Conservation (phyloP, 2,888 invertebrate species). For the Ormia ochracea region DNA sequence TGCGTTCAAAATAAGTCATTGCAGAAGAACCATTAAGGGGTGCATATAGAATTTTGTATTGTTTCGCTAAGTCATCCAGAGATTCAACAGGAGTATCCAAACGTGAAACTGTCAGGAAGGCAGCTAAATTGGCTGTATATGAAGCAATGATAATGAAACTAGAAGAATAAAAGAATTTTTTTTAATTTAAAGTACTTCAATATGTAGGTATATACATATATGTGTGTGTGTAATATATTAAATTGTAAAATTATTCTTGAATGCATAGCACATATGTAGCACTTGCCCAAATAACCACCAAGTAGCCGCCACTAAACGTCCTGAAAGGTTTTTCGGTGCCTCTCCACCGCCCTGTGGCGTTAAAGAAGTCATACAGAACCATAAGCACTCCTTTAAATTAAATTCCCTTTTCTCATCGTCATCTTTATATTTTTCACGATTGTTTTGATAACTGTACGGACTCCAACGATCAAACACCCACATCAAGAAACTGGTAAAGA, state of each 20-base stretch:
- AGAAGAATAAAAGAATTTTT: background rate
- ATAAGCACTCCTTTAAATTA: slow-evolving; percentile 95
- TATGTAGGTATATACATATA: background rate
- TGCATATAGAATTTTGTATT: slow-evolving; percentile 97
- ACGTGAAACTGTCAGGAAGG: slow-evolving; percentile 95
- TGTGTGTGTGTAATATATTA: background rate
- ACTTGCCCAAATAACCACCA: slow-evolving; percentile 97
- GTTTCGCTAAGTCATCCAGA: slow-evolving; percentile 94
- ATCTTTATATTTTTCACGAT: slow-evolving; percentile 92
- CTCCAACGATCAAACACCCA: slow-evolving; percentile 98
- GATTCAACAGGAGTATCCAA: slow-evolving; percentile 95
- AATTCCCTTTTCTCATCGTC: slow-evolving; percentile 97
- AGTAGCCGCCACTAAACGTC: slow-evolving; percentile 95
- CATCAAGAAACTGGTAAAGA: slow-evolving; percentile 95
- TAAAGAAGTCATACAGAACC: slow-evolving; percentile 99
- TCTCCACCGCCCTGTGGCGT: slow-evolving; percentile 97
- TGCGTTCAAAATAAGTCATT: slow-evolving; percentile 95
- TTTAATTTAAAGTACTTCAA: background rate
- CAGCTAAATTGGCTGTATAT: slow-evolving; percentile 98
- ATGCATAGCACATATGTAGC: background rate
- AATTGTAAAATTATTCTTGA: background rate
- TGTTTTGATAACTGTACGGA: slow-evolving; percentile 97
- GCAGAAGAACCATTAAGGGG: slow-evolving; percentile 91
- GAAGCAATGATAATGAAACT: slow-evolving; percentile 98
- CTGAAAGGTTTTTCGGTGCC: slow-evolving; percentile 96